Percentiles rank a stretch among this genome's conserved stretches.
Conservation (phyloP, 2,113 vertebrate genomes). For the Labrus mixtus region DNA sequence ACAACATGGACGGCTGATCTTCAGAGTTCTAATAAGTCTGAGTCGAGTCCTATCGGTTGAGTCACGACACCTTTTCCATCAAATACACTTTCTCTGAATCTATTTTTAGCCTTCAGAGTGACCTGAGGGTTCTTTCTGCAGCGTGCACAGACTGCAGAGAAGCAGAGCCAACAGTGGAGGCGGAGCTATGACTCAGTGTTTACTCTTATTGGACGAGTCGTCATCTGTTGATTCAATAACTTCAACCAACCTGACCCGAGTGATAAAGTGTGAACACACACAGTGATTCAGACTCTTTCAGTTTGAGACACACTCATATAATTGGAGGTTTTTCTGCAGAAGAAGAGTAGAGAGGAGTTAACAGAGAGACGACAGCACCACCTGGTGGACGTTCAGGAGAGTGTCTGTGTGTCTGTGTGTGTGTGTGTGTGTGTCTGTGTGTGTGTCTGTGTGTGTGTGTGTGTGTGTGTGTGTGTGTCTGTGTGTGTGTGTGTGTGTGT, state of each 20-base stretch:
- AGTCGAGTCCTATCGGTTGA: too few relatives aligned
- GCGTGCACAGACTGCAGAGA: conserved; percentile 6
- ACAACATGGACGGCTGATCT: too few relatives aligned
- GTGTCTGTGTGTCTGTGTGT: neutral
- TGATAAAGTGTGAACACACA: conserved; percentile 27
- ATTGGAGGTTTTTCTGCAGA: neutral
- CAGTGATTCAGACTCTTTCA: conserved; percentile 16
- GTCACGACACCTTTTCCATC: too few relatives aligned
- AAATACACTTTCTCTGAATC: neutral
- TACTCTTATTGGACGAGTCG: neutral
- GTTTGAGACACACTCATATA: conserved; percentile 23
- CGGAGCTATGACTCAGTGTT: conserved; percentile 24
- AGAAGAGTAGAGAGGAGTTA: neutral
- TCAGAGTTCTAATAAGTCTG: too few relatives aligned
- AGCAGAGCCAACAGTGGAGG: conserved; percentile 12
- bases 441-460: too few relatives aligned
- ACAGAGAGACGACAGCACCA: conserved; percentile 23
- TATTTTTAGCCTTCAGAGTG: conserved; percentile 13
- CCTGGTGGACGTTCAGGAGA: conserved; percentile 45
- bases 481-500: too few relatives aligned
- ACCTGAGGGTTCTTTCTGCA: conserved; percentile 10
- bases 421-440: too few relatives aligned
- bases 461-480: too few relatives aligned
- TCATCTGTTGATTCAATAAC: conserved; percentile 23
- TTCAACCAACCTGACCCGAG: neutral